Evolutionary conservation across 2,797 vertebrate genomes (phyloP).

Genomic region (Sciaenops ocellatus): DNA sequence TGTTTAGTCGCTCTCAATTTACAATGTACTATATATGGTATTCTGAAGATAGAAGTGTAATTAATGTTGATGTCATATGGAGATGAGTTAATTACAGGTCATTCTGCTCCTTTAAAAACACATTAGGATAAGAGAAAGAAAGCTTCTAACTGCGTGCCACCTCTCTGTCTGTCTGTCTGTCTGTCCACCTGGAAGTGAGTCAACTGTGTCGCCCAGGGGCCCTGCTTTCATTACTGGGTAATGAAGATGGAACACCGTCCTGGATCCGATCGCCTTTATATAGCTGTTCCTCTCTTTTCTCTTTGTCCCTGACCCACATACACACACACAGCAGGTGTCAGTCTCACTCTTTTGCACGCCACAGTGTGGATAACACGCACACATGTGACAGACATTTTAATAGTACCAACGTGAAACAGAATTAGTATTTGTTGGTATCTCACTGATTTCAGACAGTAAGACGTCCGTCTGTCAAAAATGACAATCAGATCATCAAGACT

Average conservation of each 20-base stretch:
- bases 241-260: slow-evolving; percentile 59
- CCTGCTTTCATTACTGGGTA: slow-evolving; percentile 46
- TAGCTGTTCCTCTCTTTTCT: slow-evolving; percentile 53
- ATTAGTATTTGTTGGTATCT: background rate
- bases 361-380: background rate
- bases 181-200: slow-evolving; percentile 29
- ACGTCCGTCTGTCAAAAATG: background rate
- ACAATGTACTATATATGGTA: too few species aligned
- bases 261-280: slow-evolving; percentile 70
- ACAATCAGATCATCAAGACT: background rate
- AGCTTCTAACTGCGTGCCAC: background rate
- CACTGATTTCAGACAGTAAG: background rate
- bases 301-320: slow-evolving; percentile 70
- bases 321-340: background rate
- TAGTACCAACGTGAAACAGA: background rate
- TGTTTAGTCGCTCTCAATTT: too few species aligned
- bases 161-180: background rate
- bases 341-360: background rate
- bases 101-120: background rate
- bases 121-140: background rate
- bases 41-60: background rate
- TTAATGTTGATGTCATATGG: background rate
- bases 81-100: background rate
- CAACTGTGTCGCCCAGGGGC: slow-evolving; percentile 15
- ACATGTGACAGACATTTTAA: background rate